Evolutionary conservation across 2,113 vertebrate genomes (phyloP).

Genomic region (Podilymbus podiceps): DNA sequence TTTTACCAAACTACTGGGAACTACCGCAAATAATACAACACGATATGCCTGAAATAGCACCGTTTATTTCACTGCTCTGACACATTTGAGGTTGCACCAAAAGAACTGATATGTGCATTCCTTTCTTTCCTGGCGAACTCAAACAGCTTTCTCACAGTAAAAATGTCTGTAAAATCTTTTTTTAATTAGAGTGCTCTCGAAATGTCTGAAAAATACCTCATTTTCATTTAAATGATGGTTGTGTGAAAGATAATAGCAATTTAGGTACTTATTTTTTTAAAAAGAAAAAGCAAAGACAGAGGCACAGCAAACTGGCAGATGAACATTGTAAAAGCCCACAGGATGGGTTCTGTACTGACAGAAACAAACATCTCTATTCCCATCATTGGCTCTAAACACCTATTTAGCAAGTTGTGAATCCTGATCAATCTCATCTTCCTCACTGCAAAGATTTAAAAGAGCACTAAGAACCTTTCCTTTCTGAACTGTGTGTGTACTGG

Average conservation of each 20-base stretch:
- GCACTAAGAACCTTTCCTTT: background rate
- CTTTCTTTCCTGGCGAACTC: background rate
- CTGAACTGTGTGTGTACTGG: background rate
- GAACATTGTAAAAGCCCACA: background rate
- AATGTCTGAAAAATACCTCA: background rate
- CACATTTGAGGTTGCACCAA: slow-evolving; percentile 14
- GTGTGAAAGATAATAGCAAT: background rate
- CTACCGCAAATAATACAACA: slow-evolving; percentile 41
- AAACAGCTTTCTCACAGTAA: background rate
- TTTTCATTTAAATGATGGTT: slow-evolving; percentile 4
- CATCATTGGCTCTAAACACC: background rate
- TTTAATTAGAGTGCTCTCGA: background rate
- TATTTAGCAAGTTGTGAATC: background rate
- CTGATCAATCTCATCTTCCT: background rate
- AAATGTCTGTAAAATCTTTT: slow-evolving; percentile 2
- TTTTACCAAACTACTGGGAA: slow-evolving; percentile 31
- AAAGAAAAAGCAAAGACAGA: background rate
- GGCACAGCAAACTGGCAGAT: background rate
- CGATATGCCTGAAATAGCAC: background rate
- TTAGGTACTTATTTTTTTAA: background rate
- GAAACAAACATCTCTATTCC: background rate
- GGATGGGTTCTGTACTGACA: background rate
- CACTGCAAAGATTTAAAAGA: background rate
- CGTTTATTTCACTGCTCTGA: slow-evolving; percentile 47
- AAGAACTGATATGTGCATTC: background rate